Base-by-base conservation (phyloP, 1,140 invertebrate species). In the Ladona fulva region DNA sequence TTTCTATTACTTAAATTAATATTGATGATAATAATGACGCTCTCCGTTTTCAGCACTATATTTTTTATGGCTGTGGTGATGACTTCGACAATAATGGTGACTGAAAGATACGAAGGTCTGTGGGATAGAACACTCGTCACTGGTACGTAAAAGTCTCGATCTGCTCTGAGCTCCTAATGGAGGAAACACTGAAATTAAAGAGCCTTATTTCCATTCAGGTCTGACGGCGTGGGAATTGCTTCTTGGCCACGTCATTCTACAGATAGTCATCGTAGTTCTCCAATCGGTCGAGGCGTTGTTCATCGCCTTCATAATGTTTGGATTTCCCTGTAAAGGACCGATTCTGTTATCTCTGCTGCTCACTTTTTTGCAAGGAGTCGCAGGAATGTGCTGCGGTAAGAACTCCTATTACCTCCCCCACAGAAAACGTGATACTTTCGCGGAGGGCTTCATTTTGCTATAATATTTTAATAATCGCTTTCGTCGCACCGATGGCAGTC, bases 21-120 rank as follows among this genome's bases (percentile, higher is more conserved):
- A n/a, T n/a, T n/a, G 29, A 37, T 37, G 8, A 5, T 37, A 37
- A 37, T 8, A 22, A 66, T 12, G 3, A 6, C 12, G n/a, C 14
- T 66, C 14, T 66, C 1, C 12, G 52, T 22, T 83, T 84, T 29
- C 82, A 95, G 93, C 14, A 89, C 94, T 78, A 87, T 92, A 10
- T 95, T 92, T 84, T 93, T 96, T 84, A 85, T 95, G 84, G 90
- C 93, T 0, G 91, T 92, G 0, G 89, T 92, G 19, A 87, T 95
- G 78, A 95, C 93, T 0, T 92, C 93, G 0, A 87, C 92, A 0
- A 89, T 93, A 10, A 92, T 96, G 82, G 93, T 97, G 44, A 87
- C 91, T 0, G 95, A 97, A 83, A 90, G 92, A 42, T 87, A 90
- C 80, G 93, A 94, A 82, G 94, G 94, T 42, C 87, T 94, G 74